These are phyloP conservation scores for Dryadula phaetusa DNA, from an alignment of 2,888 invertebrate genomes.

Conservation along the genomic window DNA sequence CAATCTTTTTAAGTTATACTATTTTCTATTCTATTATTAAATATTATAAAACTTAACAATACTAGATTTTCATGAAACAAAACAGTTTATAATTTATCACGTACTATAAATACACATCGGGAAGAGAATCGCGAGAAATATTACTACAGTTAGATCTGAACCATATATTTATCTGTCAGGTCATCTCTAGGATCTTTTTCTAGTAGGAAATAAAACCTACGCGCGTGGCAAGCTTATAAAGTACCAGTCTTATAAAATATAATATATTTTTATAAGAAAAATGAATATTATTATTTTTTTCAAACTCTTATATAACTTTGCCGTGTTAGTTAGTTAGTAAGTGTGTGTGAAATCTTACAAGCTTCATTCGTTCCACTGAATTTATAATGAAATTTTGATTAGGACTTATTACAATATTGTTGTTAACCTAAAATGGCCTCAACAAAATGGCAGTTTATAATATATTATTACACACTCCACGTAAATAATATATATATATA, in stretches of 20 bases:
- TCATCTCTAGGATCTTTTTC: conserved; percentile 28
- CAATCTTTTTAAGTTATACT: too few species aligned
- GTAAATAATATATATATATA: too few species aligned
- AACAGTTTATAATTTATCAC: conserved; percentile 31
- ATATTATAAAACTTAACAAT: neutral
- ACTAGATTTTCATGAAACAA: conserved; percentile 17
- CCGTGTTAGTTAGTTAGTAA: too few species aligned
- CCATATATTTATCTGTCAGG: conserved; percentile 33
- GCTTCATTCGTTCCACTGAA: too few species aligned
- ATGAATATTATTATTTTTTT: neutral
- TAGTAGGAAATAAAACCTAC: conserved; percentile 8
- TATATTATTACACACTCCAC: too few species aligned
- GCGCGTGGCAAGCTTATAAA: conserved; percentile 12
- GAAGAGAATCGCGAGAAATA: conserved; percentile 27
- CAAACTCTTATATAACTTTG: neutral
- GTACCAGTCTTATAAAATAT: conserved; percentile 1
- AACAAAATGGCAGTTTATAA: too few species aligned
- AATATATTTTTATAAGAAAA: neutral
- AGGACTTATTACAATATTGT: too few species aligned
- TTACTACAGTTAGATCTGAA: conserved; percentile 27
- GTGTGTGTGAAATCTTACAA: too few species aligned
- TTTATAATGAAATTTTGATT: too few species aligned
- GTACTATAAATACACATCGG: conserved; percentile 9
- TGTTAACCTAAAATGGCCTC: too few species aligned
- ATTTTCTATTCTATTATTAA: neutral